phyloP scores from a whole-genome alignment of 2,113 vertebrate species.

The Trematocara unimaculatum region DNA sequence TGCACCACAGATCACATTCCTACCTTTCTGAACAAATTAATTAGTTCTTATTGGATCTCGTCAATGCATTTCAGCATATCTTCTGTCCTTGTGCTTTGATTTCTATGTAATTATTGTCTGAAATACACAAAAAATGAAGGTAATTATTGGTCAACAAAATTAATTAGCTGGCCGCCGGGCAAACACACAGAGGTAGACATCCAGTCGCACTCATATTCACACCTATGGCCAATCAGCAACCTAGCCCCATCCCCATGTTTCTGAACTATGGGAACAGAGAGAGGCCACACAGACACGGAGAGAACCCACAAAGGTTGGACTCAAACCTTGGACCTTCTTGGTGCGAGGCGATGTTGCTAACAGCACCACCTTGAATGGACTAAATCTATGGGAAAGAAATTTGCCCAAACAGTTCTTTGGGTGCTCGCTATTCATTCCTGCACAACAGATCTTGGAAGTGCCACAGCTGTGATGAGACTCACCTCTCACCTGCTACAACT shows the following conservation, averaged over 20 bases:
- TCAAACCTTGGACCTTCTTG: not conserved
- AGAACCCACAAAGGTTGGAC: not conserved
- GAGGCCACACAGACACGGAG: not conserved
- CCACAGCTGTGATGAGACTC: not conserved
- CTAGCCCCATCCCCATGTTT: not conserved
- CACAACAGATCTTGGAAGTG: not conserved
- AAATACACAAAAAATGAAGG: not conserved
- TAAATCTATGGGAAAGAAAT: not conserved
- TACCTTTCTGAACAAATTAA: not conserved
- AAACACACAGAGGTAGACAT: not conserved
- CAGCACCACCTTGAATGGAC: not conserved
- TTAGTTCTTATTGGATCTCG: not conserved
- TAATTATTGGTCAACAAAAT: not conserved
- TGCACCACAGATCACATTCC: not conserved
- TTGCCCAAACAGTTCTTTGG: not conserved
- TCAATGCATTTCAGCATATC: not conserved
- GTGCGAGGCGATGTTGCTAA: not conserved
- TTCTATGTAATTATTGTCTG: not conserved
- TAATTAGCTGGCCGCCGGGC: not conserved
- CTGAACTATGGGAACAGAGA: not conserved
- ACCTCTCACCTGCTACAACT: not conserved
- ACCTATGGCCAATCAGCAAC: not conserved
- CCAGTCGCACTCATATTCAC: not conserved
- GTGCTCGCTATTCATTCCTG: not conserved
- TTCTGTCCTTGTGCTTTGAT: not conserved